These are phyloP conservation scores for Microplitis manilae DNA, from an alignment of 2,888 invertebrate genomes.

Conservation along the genomic window DNA sequence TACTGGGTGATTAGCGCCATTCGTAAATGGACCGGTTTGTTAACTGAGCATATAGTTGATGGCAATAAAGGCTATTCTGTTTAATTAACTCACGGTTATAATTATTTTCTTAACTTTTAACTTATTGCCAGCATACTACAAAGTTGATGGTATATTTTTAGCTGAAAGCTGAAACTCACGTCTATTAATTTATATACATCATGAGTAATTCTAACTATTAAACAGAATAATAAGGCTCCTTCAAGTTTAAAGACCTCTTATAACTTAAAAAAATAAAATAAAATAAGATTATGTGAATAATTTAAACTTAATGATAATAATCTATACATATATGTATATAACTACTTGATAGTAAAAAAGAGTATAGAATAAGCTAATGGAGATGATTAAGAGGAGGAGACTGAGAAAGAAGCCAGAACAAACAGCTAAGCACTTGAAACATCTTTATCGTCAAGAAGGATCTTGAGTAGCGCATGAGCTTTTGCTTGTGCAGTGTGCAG, in stretches of 20 bases:
- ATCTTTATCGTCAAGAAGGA: conserved; percentile 50
- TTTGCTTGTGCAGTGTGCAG: conserved; percentile 24
- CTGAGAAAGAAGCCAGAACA: not conserved
- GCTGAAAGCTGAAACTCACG: too few relatives aligned
- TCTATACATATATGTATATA: not conserved
- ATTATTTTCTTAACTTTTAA: conserved; percentile 22
- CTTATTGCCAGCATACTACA: not conserved
- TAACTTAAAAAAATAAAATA: conserved; percentile 1
- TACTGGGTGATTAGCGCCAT: conserved; percentile 51
- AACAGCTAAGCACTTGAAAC: conserved; percentile 36
- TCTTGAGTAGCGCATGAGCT: conserved; percentile 22
- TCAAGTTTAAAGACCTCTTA: not conserved
- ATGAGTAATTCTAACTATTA: too few relatives aligned
- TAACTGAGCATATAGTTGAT: conserved; percentile 34
- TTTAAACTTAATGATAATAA: not conserved
- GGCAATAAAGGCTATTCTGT: conserved; percentile 48
- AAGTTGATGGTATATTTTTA: too few relatives aligned
- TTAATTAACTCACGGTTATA: conserved; percentile 45
- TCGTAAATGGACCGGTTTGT: conserved; percentile 53
- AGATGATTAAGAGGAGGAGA: not conserved
- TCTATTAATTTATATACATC: too few relatives aligned
- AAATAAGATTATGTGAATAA: not conserved
- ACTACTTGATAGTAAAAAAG: not conserved
- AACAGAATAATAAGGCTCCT: not conserved
- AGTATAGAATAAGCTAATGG: conserved; percentile 1